Evolutionary conservation across 2,888 invertebrate genomes (phyloP).

Genomic region (Listrodromus nycthemerus): DNA sequence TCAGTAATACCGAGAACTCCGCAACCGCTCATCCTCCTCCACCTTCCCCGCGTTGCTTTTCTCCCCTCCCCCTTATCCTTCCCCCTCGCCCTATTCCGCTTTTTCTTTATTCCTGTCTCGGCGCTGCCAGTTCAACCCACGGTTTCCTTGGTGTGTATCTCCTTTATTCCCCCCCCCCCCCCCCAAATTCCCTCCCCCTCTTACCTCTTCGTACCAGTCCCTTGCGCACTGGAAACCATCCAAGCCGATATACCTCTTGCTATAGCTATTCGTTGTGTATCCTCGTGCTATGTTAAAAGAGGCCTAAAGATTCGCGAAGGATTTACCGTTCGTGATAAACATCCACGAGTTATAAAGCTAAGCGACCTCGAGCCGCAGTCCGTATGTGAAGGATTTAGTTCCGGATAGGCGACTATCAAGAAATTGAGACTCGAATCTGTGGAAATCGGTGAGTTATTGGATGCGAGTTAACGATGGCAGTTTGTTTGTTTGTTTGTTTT

Average conservation of each 20-base stretch:
- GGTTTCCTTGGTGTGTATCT: background rate
- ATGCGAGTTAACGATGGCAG: conserved; percentile 29
- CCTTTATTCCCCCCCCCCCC: conserved; percentile 21
- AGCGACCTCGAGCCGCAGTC: conserved; percentile 36
- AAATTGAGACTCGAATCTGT: conserved; percentile 54
- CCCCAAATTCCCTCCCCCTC: conserved; percentile 64
- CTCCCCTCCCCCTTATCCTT: background rate
- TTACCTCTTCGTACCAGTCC: conserved; percentile 69
- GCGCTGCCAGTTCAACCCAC: conserved; percentile 28
- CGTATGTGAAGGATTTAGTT: background rate
- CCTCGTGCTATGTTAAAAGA: conserved; percentile 69
- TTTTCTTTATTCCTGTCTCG: conserved; percentile 26
- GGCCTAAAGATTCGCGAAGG: conserved; percentile 69
- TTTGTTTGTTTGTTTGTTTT: too few relatives aligned
- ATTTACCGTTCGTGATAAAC: conserved; percentile 69
- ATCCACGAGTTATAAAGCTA: conserved; percentile 61
- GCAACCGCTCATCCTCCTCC: conserved; percentile 67
- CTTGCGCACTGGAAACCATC: conserved; percentile 75
- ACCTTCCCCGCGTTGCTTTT: conserved; percentile 12
- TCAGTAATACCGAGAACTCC: conserved; percentile 78
- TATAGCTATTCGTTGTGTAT: conserved; percentile 45
- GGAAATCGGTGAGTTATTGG: conserved; percentile 57
- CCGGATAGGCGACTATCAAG: background rate
- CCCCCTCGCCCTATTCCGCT: background rate
- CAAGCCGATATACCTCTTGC: conserved; percentile 74